Base-by-base conservation (phyloP, 2,888 invertebrate genomes). In the Chydorus sphaericus region DNA sequence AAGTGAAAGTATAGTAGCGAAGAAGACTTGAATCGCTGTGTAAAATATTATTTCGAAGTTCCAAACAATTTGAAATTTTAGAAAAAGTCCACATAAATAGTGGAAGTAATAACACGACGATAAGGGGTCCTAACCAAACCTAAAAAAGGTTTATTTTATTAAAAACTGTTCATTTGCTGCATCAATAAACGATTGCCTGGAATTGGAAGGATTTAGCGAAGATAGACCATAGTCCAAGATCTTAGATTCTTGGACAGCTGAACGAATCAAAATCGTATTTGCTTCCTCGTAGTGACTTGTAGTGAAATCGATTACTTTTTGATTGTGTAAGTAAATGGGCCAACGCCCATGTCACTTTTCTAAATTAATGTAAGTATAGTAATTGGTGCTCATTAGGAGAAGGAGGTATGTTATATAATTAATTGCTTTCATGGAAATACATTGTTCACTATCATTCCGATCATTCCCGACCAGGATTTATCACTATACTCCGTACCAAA, bases 251-350 rank as follows among this genome's bases (percentile, higher is more conserved):
- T 54, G 30, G 5, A 5, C 36, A 11, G 54, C 44, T 16, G 54
- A 48, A 6, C 44, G 54, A 2, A 44, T 54, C 2, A 54, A 29
- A 11, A 54, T 44, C 6, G 54, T 31, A 3, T 39, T 39, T 3
- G 54, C 29, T 29, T 54, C 54, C n/a, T 44, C 54, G 31, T 38
- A 48, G 30, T 39, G 48, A 18, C 18, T 10, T 14, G 26, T 14
- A 11, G 54, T 39, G 23, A 54, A 54, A 44, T 48, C 54, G 30
- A 54, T 26, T 18, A 29, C 54, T 39, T 54, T n/a, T 3, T 38
- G 48, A 4, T 29, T 8, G 30, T 54, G 30, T 44, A 20, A 3
- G 54, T 31, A 18, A 54, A 54, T 3, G 31, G 30, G 31, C 48
- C 48, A 10, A 54, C 44, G 20, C 31, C 54, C 14, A 54, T 48